Evolutionary conservation across 2,797 vertebrate species (phyloP).

Genomic region (Eurystomus glaucurus): DNA sequence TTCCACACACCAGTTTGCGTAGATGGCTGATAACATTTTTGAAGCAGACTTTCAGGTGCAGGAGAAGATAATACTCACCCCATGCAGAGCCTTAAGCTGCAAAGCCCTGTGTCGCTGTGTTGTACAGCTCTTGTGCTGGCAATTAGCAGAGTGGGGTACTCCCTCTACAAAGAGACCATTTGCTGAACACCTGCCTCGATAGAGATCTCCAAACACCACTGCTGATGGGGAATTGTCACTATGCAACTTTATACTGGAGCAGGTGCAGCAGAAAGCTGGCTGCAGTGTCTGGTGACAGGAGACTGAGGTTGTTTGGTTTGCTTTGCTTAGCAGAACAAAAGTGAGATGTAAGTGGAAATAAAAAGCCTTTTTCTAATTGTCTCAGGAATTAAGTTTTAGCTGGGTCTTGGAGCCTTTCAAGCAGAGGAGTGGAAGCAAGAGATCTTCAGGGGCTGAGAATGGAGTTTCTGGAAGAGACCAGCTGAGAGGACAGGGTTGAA

Average conservation of each 20-base stretch:
- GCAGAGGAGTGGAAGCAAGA: not conserved
- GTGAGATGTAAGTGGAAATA: conserved; percentile 9
- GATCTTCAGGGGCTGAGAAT: not conserved
- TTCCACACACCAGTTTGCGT: not conserved
- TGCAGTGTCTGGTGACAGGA: conserved; percentile 49
- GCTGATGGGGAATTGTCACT: conserved; percentile 54
- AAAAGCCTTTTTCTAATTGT: conserved; percentile 5
- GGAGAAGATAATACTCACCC: not conserved
- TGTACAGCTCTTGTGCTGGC: not conserved
- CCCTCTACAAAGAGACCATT: conserved; percentile 31
- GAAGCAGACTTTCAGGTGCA: conserved; percentile 3
- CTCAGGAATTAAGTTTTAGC: not conserved
- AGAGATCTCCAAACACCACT: conserved; percentile 69
- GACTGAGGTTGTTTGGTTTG: conserved; percentile 22
- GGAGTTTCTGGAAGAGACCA: not conserved
- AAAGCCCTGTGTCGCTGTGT: not conserved
- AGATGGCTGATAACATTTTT: not conserved
- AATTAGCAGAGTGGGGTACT: conserved; percentile 26
- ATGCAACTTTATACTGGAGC: conserved; percentile 67
- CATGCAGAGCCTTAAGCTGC: not conserved
- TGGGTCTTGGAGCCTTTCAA: not conserved
- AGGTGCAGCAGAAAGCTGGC: conserved; percentile 64
- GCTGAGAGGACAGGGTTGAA: not conserved
- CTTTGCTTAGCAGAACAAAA: conserved; percentile 46
- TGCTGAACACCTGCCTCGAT: conserved; percentile 70